Conservation (phyloP, 2,888 invertebrate species). For the Drosophila hamatofila region DNA sequence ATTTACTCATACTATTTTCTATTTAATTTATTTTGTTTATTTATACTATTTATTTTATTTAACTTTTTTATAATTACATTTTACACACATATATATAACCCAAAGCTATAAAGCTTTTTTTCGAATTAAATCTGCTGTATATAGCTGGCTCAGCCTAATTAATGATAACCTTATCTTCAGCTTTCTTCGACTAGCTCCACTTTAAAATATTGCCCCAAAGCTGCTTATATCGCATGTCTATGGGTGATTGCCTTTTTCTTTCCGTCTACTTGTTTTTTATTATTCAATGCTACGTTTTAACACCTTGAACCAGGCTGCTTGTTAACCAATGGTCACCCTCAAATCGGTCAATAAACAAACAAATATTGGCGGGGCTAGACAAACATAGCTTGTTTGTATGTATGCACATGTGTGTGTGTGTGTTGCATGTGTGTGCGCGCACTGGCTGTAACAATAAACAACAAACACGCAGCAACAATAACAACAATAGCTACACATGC, state of each 20-base stretch:
- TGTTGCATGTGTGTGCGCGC: slow-evolving; percentile 38
- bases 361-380: slow-evolving; percentile 70
- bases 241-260: slow-evolving; percentile 10
- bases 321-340: slow-evolving; percentile 68
- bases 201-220: neutral
- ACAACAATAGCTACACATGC: slow-evolving; percentile 58
- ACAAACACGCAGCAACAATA: slow-evolving; percentile 45
- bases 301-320: slow-evolving; percentile 40
- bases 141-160: too few relatives aligned
- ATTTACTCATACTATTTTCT: too few relatives aligned
- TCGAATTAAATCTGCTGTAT: too few relatives aligned
- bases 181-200: neutral
- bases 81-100: too few relatives aligned
- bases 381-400: slow-evolving; percentile 51
- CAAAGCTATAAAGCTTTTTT: too few relatives aligned
- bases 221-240: slow-evolving; percentile 8
- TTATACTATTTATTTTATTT: too few relatives aligned
- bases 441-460: slow-evolving; percentile 74
- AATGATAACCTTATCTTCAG: neutral
- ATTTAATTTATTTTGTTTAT: too few relatives aligned
- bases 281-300: slow-evolving; percentile 41
- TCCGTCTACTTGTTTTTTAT: slow-evolving; percentile 27
- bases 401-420: slow-evolving; percentile 1
- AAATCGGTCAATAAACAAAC: slow-evolving; percentile 82
- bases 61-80: too few relatives aligned